phyloP scores from a whole-genome alignment of 2,888 invertebrate genomes.

The Limenitis camilla region DNA sequence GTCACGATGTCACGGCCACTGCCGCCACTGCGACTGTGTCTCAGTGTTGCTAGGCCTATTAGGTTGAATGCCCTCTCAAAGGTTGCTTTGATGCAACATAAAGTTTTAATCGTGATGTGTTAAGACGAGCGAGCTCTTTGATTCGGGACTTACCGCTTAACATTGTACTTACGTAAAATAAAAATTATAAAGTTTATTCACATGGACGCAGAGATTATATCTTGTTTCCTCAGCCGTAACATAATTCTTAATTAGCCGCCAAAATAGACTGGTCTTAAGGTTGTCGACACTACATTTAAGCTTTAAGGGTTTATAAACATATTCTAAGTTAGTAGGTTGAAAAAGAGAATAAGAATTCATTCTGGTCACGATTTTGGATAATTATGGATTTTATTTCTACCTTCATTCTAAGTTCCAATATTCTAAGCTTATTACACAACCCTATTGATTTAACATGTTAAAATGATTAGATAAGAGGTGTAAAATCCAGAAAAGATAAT shows the following conservation, averaged over 20 bases:
- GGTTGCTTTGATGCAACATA: slow-evolving; percentile 39
- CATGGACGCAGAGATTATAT: slow-evolving; percentile 19
- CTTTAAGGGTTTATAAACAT: slow-evolving; percentile 18
- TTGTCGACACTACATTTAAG: slow-evolving; percentile 15
- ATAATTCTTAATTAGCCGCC: slow-evolving; percentile 22
- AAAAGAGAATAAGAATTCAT: too few species aligned
- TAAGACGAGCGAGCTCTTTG: not conserved
- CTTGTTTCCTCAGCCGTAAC: slow-evolving; percentile 21
- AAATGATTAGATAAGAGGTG: too few species aligned
- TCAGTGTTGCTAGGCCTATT: slow-evolving; percentile 41
- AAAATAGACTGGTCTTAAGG: slow-evolving; percentile 18
- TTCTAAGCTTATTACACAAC: too few species aligned
- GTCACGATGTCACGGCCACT: slow-evolving; percentile 71
- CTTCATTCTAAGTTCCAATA: too few species aligned
- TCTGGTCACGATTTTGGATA: too few species aligned
- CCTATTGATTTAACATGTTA: too few species aligned
- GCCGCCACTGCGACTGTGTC: slow-evolving; percentile 23
- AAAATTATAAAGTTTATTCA: slow-evolving; percentile 16
- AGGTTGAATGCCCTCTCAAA: slow-evolving; percentile 65
- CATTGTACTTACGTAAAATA: slow-evolving; percentile 1
- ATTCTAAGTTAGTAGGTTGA: not conserved
- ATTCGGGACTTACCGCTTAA: not conserved
- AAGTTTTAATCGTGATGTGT: slow-evolving; percentile 34
- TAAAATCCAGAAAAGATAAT: too few species aligned
- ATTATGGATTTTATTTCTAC: too few species aligned